Evolutionary conservation across 1,140 invertebrate species (phyloP).

Genomic region (Euschistus heros): DNA sequence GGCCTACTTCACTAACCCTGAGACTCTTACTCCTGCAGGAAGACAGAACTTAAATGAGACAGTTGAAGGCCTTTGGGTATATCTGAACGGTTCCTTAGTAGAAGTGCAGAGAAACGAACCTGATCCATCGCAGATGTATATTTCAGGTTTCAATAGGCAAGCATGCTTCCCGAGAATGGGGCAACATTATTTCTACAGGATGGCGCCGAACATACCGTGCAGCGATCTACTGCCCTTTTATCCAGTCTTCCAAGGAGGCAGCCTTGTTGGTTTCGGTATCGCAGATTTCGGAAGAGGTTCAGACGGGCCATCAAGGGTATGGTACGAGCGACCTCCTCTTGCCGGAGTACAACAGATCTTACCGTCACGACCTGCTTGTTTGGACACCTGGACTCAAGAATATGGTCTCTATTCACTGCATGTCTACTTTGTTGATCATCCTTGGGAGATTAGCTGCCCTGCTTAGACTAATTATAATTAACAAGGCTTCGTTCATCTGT

Average conservation of each 20-base stretch:
- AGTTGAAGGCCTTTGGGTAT: slow-evolving; percentile 17
- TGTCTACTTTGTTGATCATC: slow-evolving; percentile 39
- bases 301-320: not conserved
- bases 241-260: slow-evolving; percentile 14
- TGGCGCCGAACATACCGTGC: slow-evolving; percentile 14
- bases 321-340: slow-evolving; percentile 18
- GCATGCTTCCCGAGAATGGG: slow-evolving; percentile 18
- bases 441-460: slow-evolving; percentile 31
- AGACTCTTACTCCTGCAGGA: slow-evolving; percentile 5
- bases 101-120: slow-evolving; percentile 13
- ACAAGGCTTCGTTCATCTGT: too few species aligned
- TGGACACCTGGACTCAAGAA: slow-evolving; percentile 33
- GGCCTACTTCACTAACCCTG: slow-evolving; percentile 23
- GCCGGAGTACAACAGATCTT: slow-evolving; percentile 28
- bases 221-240: slow-evolving; percentile 11
- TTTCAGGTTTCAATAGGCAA: slow-evolving; percentile 9
- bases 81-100: not conserved
- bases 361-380: slow-evolving; percentile 35
- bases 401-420: slow-evolving; percentile 37
- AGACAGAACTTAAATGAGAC: slow-evolving; percentile 15
- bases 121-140: not conserved
- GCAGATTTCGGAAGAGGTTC: slow-evolving; percentile 13
- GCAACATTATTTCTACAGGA: slow-evolving; percentile 18
- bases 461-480: not conserved
- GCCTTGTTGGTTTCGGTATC: slow-evolving; percentile 17